Evolutionary conservation across 2,888 invertebrate genomes (phyloP).

Genomic region (Agrypnus murinus): DNA sequence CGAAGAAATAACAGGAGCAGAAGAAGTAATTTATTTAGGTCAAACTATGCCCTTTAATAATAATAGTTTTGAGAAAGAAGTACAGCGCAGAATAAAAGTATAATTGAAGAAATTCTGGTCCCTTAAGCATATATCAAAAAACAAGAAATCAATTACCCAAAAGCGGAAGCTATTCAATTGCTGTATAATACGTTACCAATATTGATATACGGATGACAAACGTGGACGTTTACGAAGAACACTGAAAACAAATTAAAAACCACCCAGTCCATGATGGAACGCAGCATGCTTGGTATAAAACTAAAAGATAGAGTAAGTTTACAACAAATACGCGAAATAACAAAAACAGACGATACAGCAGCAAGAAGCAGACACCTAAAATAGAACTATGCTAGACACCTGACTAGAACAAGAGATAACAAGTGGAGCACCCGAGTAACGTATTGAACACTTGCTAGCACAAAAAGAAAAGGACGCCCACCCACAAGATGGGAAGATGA

Average conservation of each 20-base stretch:
- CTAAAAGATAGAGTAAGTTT: neutral
- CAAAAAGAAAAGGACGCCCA: neutral
- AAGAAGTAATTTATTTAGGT: no score
- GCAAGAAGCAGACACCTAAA: neutral
- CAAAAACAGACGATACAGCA: neutral
- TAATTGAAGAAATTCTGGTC: no score
- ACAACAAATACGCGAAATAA: neutral
- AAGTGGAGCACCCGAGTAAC: neutral
- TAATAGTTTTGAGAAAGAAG: no score
- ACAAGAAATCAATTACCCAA: no score
- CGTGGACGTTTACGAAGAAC: neutral
- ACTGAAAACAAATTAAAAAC: neutral
- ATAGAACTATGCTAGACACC: neutral
- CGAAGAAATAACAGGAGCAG: no score
- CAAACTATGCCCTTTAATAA: no score
- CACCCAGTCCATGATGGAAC: neutral
- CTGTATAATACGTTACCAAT: neutral
- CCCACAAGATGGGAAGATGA: no score
- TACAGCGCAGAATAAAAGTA: no score
- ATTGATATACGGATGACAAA: neutral
- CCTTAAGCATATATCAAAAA: no score
- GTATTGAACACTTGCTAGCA: neutral
- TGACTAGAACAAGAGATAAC: neutral
- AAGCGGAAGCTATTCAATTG: no score
- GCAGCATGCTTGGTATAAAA: neutral